Evolutionary conservation across 2,888 invertebrate species (phyloP), one percentile per base, ranked within the genome.

Genomic region (Drosophila flavopinicola): DNA sequence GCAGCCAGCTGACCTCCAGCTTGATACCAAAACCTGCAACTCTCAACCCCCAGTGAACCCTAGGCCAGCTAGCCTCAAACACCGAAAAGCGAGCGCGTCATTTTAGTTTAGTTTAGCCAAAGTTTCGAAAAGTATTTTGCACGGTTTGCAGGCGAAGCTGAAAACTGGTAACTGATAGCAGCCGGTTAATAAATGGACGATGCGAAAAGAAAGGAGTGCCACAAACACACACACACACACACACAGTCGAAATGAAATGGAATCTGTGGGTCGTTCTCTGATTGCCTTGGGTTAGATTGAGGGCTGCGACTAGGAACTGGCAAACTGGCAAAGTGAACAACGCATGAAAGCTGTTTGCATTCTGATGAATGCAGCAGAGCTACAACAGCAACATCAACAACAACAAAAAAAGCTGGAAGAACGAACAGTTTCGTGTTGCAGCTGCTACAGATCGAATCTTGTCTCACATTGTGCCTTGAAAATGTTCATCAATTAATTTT

Each of bases 51-150:
- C 25, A 1, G 10, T 10, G 23, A 44, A 17, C 11, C 42, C 15
- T 27, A 9, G 9, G 30, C 24, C 41, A 7, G 13, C 15, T 7
- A 9, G 10, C 39, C 39, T 13, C 7, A 1, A 1, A 6, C 44
- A 6, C 20, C 24, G 24, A 38, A 38, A 38, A 9, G 38, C 49
- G 27, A 47, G 33, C 54, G 38, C 45, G 53, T 75, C 66, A 58
- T 73, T 73, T 67, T 63, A 71, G 70, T 70, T 82, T 74, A 69
- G 85, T 75, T 86, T 64, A 67, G 73, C 42, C 69, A 84, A 80
- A 80, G 66, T 80, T 86, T 85, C 35, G 56, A 56, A 86, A 86
- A 86, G 69, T 80, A 76, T 86, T 80, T 80, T 79, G 49, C 77
- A 79, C 84, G 63, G 64, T 66, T 56, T 59, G 10, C 59, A 52